Base-by-base conservation (phyloP, 2,113 vertebrate genomes). In the Perca schrenkii region DNA sequence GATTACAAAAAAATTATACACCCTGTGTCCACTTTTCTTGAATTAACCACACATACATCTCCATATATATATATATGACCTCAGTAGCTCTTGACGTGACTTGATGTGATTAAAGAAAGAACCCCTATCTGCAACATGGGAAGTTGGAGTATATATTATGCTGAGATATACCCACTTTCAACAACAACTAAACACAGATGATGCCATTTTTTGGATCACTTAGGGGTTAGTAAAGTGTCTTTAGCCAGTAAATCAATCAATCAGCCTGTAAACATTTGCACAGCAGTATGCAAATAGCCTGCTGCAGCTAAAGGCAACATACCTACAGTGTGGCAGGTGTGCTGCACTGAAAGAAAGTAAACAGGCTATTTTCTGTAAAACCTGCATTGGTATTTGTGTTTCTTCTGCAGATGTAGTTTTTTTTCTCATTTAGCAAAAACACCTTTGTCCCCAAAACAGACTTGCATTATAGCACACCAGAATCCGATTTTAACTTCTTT, bases 201-300 rank as follows among this genome's bases (percentile, higher is more conserved):
- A 43, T 10, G 8, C 36, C 1, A 13, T 60, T 63, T 60, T 5
- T 58, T 11, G n/a, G 15, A 54, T n/a, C 10, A 47, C 8, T 19
- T 36, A 10, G 14, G 52, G 7, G 53, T 22, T 22, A 19, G 21
- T 16, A 17, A 56, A 56, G 56, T 40, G 56, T 67, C 10, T 65
- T 49, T 43, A 65, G 13, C 2, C 7, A 19, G 40, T 22, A 12
- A 36, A 66, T 65, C 25, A 74, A n/a, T 46, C 56, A 40, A 43
- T 74, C 22, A 34, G 21, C 53, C 12, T 2, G 66, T 83, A 40
- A 74, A 78, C 53, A 84, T 61, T 81, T 81, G 63, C 47, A 70
- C 25, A 66, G 34, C 52, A 36, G 34, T 80, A 56, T 56, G 47
- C 36, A 75, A 79, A 72, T 63, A 63, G 2, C 46, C 21, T 50